Evolutionary conservation across 2,113 vertebrate genomes (phyloP).

Genomic region (Platysteira castanea): DNA sequence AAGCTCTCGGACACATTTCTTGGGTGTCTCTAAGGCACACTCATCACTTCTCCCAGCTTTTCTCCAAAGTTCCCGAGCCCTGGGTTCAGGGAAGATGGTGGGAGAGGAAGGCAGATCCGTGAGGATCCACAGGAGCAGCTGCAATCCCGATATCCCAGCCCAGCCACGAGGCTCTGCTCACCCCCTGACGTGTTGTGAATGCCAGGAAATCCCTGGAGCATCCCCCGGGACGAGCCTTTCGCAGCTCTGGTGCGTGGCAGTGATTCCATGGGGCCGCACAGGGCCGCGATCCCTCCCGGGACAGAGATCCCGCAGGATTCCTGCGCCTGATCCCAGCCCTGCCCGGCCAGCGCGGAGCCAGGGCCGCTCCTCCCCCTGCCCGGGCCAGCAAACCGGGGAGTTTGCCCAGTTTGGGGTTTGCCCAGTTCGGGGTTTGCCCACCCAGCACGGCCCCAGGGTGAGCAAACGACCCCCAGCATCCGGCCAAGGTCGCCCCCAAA

Average conservation of each 20-base stretch:
- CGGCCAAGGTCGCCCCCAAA: not conserved
- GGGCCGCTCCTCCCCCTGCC: not conserved
- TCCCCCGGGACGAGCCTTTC: not conserved
- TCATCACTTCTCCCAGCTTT: not conserved
- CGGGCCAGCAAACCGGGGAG: not conserved
- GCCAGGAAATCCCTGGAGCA: not conserved
- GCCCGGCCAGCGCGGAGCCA: fast-evolving
- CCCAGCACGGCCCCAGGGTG: not conserved
- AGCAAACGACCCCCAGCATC: not conserved
- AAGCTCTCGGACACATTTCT: not conserved
- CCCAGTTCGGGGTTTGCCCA: not conserved
- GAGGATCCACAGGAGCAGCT: not conserved
- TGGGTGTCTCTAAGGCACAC: not conserved
- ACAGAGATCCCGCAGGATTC: not conserved
- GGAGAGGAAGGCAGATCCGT: not conserved
- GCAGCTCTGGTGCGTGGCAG: not conserved
- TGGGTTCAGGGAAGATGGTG: no score
- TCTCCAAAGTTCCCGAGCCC: not conserved
- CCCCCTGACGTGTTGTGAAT: fast-evolving
- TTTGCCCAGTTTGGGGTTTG: not conserved
- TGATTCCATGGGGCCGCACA: fast-evolving
- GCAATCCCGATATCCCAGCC: not conserved
- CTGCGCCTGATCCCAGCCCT: not conserved
- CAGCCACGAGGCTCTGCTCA: not conserved
- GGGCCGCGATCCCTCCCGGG: not conserved